Conservation (phyloP, 2,888 invertebrate species). For the Taenaris catops region DNA sequence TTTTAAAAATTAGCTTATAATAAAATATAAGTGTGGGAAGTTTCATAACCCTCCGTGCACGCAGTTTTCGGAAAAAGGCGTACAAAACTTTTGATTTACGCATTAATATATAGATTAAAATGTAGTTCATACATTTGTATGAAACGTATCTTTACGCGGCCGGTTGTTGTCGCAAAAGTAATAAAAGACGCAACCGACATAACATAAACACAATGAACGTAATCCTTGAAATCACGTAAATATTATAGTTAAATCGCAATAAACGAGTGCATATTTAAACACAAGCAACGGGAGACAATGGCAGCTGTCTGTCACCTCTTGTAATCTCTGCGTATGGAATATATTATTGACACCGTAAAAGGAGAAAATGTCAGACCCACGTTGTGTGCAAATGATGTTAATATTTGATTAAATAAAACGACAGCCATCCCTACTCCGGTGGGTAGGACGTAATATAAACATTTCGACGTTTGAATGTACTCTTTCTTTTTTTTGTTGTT, state of each 20-base stretch:
- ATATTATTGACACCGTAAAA: slow-evolving; percentile 57
- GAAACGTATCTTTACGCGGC: no score
- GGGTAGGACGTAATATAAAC: slow-evolving; percentile 1
- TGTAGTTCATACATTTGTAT: no score
- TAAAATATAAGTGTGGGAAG: neutral
- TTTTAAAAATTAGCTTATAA: no score
- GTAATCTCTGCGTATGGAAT: slow-evolving; percentile 35
- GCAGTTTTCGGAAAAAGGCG: no score
- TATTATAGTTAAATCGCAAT: neutral
- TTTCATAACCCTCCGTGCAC: no score
- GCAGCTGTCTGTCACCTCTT: slow-evolving; percentile 14
- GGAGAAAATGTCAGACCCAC: slow-evolving; percentile 60
- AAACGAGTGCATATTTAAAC: neutral
- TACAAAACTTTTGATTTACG: neutral
- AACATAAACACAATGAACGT: no score
- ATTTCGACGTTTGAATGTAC: neutral
- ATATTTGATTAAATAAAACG: slow-evolving; percentile 53
- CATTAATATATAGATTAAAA: no score
- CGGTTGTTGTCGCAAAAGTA: no score
- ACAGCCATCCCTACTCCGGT: slow-evolving; percentile 16
- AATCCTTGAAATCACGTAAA: neutral
- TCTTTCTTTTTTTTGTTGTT: no score
- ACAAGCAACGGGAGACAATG: neutral
- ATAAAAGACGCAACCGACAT: no score
- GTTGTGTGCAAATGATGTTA: slow-evolving; percentile 47